Evolutionary conservation across 2,888 invertebrate genomes (phyloP).

Genomic region (Ornithoptera priamus): DNA sequence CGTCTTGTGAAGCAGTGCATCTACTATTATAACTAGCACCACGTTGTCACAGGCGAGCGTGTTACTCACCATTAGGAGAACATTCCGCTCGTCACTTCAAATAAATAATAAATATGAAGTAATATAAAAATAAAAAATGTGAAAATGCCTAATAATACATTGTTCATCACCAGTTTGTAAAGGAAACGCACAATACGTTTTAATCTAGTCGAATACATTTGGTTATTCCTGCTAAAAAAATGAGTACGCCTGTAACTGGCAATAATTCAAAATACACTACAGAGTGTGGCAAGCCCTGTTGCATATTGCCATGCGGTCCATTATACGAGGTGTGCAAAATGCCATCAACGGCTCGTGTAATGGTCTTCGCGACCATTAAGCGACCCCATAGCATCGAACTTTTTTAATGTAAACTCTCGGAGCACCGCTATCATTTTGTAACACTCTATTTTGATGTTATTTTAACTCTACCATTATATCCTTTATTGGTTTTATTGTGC

Average conservation of each 20-base stretch:
- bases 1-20: too few relatives aligned
- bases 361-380: constrained; percentile 68
- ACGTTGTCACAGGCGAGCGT: too few relatives aligned
- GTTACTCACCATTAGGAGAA: too few relatives aligned
- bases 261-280: constrained; percentile 5
- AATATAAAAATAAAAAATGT: too few relatives aligned
- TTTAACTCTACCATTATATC: constrained; percentile 56
- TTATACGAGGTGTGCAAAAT: constrained; percentile 67
- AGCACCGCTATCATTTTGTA: constrained; percentile 61
- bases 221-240: too few relatives aligned
- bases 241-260: not conserved
- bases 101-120: too few relatives aligned
- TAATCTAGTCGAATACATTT: too few relatives aligned
- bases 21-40: too few relatives aligned
- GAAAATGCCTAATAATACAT: too few relatives aligned
- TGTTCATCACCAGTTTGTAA: too few relatives aligned
- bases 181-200: too few relatives aligned
- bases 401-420: constrained; percentile 68
- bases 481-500: constrained; percentile 67
- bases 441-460: constrained; percentile 53
- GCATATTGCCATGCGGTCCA: constrained; percentile 65
- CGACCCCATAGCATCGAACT: constrained; percentile 57
- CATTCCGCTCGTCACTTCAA: too few relatives aligned
- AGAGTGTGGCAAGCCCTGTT: constrained; percentile 44
- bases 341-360: constrained; percentile 59